Conservation (phyloP, 2,888 invertebrate species). For the Leptothorax acervorum region DNA sequence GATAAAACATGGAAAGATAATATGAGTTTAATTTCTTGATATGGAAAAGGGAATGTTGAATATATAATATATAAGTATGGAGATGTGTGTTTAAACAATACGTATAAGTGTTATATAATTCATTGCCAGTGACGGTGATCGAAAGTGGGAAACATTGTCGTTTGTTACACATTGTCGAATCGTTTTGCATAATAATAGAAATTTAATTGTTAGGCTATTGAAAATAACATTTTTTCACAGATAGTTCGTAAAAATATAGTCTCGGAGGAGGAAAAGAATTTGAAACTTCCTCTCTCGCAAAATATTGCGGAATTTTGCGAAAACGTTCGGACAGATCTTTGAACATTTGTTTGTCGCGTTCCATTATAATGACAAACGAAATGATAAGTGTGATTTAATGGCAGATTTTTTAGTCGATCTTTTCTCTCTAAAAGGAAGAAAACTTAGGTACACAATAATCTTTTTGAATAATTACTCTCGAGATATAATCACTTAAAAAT, state of each 20-base stretch:
- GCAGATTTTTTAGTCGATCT: not conserved
- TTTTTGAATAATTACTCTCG: slow-evolving; percentile 9
- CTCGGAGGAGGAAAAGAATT: slow-evolving; percentile 1
- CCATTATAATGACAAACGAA: slow-evolving; percentile 28
- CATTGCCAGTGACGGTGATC: slow-evolving; percentile 37
- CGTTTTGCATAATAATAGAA: slow-evolving; percentile 52
- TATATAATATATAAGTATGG: slow-evolving; percentile 39
- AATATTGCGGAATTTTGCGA: slow-evolving; percentile 19
- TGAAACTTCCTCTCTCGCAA: slow-evolving; percentile 18
- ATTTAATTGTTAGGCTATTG: slow-evolving; percentile 51
- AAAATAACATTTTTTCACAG: slow-evolving; percentile 49
- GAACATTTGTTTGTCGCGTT: slow-evolving; percentile 10
- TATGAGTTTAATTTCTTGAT: slow-evolving; percentile 15
- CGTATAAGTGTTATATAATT: slow-evolving; percentile 37
- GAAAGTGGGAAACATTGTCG: slow-evolving; percentile 31
- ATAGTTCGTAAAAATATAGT: slow-evolving; percentile 43
- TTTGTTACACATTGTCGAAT: slow-evolving; percentile 45
- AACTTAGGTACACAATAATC: not conserved
- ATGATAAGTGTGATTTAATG: slow-evolving; percentile 21
- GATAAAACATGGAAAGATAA: not conserved
- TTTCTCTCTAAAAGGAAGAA: not conserved
- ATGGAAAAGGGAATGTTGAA: slow-evolving; percentile 7
- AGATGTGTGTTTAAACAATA: slow-evolving; percentile 17
- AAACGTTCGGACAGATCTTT: not conserved
- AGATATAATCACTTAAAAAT: slow-evolving; percentile 19